Evolutionary conservation across 2,797 vertebrate genomes (phyloP), one percentile per base, ranked within the genome.

Genomic region (Smutsia temminckii): DNA sequence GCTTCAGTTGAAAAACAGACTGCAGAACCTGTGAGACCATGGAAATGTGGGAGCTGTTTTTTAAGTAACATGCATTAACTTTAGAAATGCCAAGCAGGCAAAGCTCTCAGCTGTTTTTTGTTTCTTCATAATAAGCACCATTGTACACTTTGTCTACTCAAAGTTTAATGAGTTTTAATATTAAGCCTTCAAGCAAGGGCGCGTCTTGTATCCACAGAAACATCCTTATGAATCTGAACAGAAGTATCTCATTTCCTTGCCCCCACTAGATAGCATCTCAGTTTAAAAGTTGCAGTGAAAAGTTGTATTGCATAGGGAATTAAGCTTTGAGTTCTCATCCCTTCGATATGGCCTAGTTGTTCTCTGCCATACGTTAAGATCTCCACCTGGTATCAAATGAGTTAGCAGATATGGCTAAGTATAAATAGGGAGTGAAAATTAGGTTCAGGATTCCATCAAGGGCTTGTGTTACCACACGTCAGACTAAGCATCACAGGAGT

Each of bases 141-240:
- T 96, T 98, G 97, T 98, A 91, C 46, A 89, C 71, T 95, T 89
- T 75, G 85, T 93, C 96, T 96, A 55, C 83, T 96, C 77, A 86
- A 97, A 98, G 42, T 97, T 97, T 98, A 98, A 98, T 94, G 93
- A 96, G 97, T 90, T 98, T 98, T 98, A 98, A 97, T 96, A 96
- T 95, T 95, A 97, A 81, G 87, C 97, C 97, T 98, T 94, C 91
- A 97, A 98, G 96, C 93, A 97, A 97, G 96, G 97, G 95, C 91
- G 96, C 85, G 97, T 95, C 95, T 95, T 96, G 61, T 66, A 84
- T 96, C 53, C 95, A 98, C 96, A 98, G 96, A 98, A 98, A 97
- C 96, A 96, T 97, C 95, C 96, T 98, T 98, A 96, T 97, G 96
- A 97, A 97, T 97, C 89, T 75, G 46, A 96, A 97, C 74, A 97